These are phyloP conservation scores for Erythrocebus patas DNA, from an alignment of 2,113 vertebrate genomes.

Conservation along the genomic window DNA sequence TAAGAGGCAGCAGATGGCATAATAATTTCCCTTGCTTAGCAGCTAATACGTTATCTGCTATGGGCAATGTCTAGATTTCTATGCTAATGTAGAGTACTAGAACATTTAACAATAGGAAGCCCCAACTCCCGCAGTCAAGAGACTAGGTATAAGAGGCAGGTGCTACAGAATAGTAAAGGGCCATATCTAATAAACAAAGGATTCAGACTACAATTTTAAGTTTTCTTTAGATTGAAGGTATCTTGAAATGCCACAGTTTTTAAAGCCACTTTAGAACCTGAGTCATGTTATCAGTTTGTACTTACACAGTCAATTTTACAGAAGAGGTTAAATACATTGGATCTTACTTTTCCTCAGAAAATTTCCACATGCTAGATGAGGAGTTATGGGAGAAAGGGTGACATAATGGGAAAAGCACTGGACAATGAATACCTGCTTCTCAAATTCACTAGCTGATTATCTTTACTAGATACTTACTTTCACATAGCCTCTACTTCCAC, in stretches of 20 bases:
- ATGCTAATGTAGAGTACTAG: conserved; percentile 1
- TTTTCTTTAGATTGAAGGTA: conserved; percentile 22
- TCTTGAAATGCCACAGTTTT: background rate
- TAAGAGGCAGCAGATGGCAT: conserved; percentile 34
- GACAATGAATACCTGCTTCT: background rate
- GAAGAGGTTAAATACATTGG: background rate
- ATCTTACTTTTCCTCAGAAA: background rate
- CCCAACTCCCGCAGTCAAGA: background rate
- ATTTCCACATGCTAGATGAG: background rate
- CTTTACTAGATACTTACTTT: background rate
- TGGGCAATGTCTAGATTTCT: background rate
- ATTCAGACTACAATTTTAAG: background rate
- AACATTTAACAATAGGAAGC: conserved; percentile 28
- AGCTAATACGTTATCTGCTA: conserved; percentile 31
- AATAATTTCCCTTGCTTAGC: conserved; percentile 57
- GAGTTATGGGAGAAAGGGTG: background rate
- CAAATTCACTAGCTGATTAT: background rate
- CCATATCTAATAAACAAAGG: background rate
- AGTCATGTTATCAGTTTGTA: background rate
- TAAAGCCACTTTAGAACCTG: background rate
- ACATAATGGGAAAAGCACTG: background rate
- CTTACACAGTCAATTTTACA: background rate
- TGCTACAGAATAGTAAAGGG: background rate
- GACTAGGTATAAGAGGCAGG: background rate
- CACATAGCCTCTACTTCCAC: background rate